phyloP scores from a whole-genome alignment of 2,797 vertebrate genomes.

The Anisognathus igniventris region DNA sequence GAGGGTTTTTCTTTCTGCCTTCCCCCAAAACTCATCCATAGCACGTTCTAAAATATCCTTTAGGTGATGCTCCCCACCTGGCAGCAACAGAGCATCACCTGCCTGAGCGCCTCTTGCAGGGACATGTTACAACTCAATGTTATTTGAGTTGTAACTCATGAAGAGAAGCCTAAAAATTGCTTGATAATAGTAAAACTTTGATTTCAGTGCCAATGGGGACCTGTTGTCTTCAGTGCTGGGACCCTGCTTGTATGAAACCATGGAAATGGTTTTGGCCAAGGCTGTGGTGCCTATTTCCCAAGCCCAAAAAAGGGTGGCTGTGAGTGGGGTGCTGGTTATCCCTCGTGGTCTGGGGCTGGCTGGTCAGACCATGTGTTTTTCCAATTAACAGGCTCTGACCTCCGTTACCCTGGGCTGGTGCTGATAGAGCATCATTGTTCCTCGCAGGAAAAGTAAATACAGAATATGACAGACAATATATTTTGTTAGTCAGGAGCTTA shows the following conservation, averaged over 20 bases:
- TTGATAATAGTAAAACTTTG: not conserved
- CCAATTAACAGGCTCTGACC: constrained; percentile 58
- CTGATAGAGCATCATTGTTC: constrained; percentile 70
- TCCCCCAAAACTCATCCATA: not conserved
- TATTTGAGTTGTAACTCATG: not conserved
- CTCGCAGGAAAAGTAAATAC: constrained; percentile 71
- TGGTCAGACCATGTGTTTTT: constrained; percentile 31
- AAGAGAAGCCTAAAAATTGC: not conserved
- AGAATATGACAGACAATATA: constrained; percentile 74
- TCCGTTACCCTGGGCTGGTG: constrained; percentile 11
- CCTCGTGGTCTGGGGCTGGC: not conserved
- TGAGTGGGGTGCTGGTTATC: not conserved
- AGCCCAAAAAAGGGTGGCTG: not conserved
- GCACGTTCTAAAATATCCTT: not conserved
- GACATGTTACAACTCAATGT: not conserved
- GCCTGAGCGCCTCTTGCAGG: not conserved
- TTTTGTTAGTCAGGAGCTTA: constrained; percentile 69
- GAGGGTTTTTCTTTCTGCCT: not conserved
- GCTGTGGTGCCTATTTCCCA: not conserved
- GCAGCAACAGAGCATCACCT: accelerated
- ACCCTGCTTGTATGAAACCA: not conserved
- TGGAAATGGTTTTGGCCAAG: not conserved
- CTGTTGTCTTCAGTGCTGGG: not conserved
- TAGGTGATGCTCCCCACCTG: not conserved
- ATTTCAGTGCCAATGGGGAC: not conserved